Evolutionary conservation across 2,797 vertebrate species (phyloP).

Genomic region (Eulemur rubriventer): DNA sequence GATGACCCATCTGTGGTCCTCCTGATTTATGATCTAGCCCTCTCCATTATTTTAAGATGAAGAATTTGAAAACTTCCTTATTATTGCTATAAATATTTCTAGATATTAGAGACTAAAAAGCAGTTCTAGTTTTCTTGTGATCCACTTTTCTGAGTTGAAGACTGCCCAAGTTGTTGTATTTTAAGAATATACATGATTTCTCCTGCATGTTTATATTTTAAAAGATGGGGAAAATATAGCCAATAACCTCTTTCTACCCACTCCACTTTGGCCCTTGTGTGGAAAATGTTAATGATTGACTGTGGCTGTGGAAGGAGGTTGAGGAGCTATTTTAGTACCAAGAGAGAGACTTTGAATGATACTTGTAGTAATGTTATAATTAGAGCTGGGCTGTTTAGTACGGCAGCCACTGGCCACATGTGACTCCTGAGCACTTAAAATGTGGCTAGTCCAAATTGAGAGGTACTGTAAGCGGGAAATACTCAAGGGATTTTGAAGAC

Average conservation of each 20-base stretch:
- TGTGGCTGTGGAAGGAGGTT: not conserved
- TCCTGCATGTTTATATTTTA: not conserved
- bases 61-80: not conserved
- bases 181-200: not conserved
- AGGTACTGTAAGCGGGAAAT: not conserved
- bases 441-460: not conserved
- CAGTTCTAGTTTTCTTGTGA: not conserved
- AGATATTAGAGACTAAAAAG: not conserved
- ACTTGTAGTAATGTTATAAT: not conserved
- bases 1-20: not conserved
- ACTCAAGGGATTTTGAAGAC: not conserved
- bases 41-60: not conserved
- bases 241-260: not conserved
- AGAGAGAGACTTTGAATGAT: not conserved
- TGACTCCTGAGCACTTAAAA: not conserved
- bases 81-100: not conserved
- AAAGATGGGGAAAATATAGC: not conserved
- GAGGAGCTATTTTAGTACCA: not conserved
- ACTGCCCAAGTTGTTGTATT: not conserved
- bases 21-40: not conserved
- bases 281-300: not conserved
- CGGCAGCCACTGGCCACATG: too few species aligned
- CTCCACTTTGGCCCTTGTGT: not conserved
- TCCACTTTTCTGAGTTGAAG: not conserved
- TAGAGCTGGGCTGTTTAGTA: too few species aligned